Evolutionary conservation across 2,888 invertebrate species (phyloP).

Genomic region (Drosophila atripex): DNA sequence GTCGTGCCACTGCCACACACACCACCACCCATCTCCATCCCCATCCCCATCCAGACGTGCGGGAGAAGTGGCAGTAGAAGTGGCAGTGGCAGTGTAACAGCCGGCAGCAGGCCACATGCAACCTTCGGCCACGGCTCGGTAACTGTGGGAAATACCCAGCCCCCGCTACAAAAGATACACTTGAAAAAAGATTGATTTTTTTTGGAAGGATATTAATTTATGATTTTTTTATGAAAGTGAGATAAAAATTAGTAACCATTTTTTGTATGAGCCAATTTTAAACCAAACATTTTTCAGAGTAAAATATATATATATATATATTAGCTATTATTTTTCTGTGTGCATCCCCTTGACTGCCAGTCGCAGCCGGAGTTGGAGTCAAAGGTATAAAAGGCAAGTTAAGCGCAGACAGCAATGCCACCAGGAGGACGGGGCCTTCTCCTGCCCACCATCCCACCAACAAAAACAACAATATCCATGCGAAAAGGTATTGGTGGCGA

Average conservation of each 20-base stretch:
- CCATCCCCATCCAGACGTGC: constrained; percentile 23
- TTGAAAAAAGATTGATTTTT: neutral
- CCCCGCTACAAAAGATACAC: constrained; percentile 7
- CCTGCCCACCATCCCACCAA: constrained; percentile 37
- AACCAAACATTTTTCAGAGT: neutral
- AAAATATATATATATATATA: neutral
- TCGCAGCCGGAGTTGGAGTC: constrained; percentile 19
- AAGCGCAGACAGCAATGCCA: constrained; percentile 51
- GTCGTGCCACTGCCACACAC: constrained; percentile 12
- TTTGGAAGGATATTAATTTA: neutral
- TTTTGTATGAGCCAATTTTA: neutral
- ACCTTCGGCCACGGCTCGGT: constrained; percentile 48
- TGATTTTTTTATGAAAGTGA: too few species aligned
- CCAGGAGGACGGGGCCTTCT: constrained; percentile 26
- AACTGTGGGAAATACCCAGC: constrained; percentile 44
- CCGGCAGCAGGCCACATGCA: constrained; percentile 59
- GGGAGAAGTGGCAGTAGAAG: constrained; percentile 23
- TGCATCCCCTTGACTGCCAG: constrained; percentile 4
- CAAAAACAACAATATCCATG: constrained; percentile 47
- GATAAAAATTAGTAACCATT: too few species aligned
- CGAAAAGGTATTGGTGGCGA: constrained; percentile 71
- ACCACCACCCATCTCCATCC: constrained; percentile 5
- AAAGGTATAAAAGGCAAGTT: constrained; percentile 55
- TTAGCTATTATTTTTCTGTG: neutral
- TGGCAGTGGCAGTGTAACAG: constrained; percentile 36